Evolutionary conservation across 2,888 invertebrate species (phyloP), one percentile per base, ranked within the genome.

Genomic region (Nephrotoma flavescens): DNA sequence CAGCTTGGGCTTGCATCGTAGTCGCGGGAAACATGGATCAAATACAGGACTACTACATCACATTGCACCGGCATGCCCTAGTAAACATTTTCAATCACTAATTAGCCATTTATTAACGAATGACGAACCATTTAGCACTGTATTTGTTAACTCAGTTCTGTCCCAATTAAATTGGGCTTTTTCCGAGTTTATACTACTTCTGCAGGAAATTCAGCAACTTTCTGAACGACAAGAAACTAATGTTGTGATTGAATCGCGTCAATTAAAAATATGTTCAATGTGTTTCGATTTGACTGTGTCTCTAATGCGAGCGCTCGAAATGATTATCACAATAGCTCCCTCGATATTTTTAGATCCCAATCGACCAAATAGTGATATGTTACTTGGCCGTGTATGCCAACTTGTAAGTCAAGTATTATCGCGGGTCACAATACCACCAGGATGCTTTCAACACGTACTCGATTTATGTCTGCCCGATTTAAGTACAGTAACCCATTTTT

Each of bases 131-230:
- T 92, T 94, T 31, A 94, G 96, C 0, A 94, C 95, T 0, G 92
- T 93, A 0, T 96, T 95, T 89, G 92, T 97, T 11, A 96, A 96
- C 91, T 96, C 96, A 0, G 92, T 97, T 41, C 92, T 97, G 6
- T 96, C 95, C 89, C 96, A 97, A 89, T 92, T 97, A 5, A 97
- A 97, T 91, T 97, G 97, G 97, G 95, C 96, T 0, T 97, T 97
- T 90, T 97, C 97, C 0, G 97, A 97, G 90, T 97, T 97, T 89
- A 95, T 97, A 88, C 94, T 96, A 41, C 94, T 96, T 93, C 93
- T 97, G 89, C 97, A 97, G 90, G 96, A 97, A 93, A 94, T 95
- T 88, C 94, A 95, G 89, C 94, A 94, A 89, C 92, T 93, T 41
- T 93, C 94, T 0, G 92, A 93, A 87, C 89, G 92, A 88, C 92